Percentiles rank a stretch among this genome's conserved stretches.
Conservation (phyloP, 2,113 vertebrate species). For the Ramphastos sulfuratus region DNA sequence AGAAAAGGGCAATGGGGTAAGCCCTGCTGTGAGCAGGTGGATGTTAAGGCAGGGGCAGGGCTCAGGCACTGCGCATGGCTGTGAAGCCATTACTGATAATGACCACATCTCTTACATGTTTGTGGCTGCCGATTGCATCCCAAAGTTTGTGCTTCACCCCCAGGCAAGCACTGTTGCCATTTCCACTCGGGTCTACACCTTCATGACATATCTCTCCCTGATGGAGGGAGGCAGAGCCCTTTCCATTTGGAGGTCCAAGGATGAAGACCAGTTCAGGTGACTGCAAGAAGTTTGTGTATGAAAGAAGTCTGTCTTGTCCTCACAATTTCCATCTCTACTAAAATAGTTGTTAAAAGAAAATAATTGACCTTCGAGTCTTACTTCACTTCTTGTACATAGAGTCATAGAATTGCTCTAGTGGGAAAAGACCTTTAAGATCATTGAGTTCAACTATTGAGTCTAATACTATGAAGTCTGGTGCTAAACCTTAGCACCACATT, state of each 20-base stretch:
- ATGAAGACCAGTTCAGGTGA: background rate
- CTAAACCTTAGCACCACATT: no score
- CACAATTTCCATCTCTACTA: background rate
- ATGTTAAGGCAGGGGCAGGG: background rate
- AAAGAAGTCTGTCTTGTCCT: background rate
- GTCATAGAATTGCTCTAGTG: no score
- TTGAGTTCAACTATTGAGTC: no score
- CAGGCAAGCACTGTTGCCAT: background rate
- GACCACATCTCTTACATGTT: background rate
- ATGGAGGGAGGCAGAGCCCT: background rate
- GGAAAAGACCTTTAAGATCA: no score
- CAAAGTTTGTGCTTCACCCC: background rate
- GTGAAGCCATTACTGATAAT: fast-evolving
- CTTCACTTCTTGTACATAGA: background rate
- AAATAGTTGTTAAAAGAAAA: background rate
- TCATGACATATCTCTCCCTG: fast-evolving
- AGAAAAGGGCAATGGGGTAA: background rate
- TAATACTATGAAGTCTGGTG: no score
- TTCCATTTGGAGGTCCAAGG: background rate
- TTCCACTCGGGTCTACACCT: background rate
- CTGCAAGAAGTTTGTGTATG: background rate
- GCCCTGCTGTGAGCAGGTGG: background rate
- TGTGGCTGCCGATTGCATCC: background rate
- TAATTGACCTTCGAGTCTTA: background rate
- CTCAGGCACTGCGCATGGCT: fast-evolving